Evolutionary conservation across 2,113 vertebrate genomes (phyloP).

Genomic region (Tretioscincus oriximinensis): DNA sequence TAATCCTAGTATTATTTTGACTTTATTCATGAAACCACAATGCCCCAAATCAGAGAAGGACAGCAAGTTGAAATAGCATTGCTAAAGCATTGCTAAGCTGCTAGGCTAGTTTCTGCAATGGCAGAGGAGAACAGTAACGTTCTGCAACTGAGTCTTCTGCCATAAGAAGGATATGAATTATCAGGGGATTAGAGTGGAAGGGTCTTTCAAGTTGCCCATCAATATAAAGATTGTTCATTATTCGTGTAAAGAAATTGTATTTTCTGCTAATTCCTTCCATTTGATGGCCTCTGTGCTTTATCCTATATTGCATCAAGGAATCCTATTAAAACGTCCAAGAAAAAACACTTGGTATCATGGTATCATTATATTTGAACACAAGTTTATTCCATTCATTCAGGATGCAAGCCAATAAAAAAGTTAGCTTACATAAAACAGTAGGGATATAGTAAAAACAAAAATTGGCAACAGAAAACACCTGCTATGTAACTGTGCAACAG

Average conservation of each 20-base stretch:
- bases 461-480: neutral
- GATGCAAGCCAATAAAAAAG: neutral
- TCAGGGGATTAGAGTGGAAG: too few relatives aligned
- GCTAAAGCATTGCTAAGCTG: too few relatives aligned
- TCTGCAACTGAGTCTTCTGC: too few relatives aligned
- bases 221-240: too few relatives aligned
- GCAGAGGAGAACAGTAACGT: too few relatives aligned
- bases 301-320: neutral
- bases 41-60: too few relatives aligned
- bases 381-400: neutral
- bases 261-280: neutral
- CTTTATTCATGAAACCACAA: too few relatives aligned
- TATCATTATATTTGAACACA: neutral
- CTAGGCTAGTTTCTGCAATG: too few relatives aligned
- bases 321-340: neutral
- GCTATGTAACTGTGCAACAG: neutral
- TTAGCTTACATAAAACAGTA: neutral
- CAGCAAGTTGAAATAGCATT: too few relatives aligned
- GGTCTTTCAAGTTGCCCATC: too few relatives aligned
- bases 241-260: too few relatives aligned
- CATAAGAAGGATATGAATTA: too few relatives aligned
- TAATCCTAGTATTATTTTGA: neutral
- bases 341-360: neutral
- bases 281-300: neutral
- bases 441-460: neutral